Base-by-base conservation (phyloP, 1,140 invertebrate species). In the Paralvinella palmiformis region DNA sequence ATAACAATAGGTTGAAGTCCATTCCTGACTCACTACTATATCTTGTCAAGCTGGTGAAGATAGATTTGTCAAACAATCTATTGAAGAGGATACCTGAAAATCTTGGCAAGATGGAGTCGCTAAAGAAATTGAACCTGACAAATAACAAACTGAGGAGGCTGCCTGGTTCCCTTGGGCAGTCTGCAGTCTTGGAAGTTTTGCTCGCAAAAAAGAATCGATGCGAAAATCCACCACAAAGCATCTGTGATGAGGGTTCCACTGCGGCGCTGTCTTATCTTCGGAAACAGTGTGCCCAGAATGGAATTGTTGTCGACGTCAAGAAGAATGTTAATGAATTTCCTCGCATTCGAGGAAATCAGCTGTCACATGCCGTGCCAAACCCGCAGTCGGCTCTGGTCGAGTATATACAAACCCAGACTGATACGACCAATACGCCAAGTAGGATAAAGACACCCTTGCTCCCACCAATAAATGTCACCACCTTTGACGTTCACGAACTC, bases 331-430 rank as follows among this genome's bases (percentile, higher is more conserved):
- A 80, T 66, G 67, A 71, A 27, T 81, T 80, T 68, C 72, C 72
- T 13, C 65, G 80, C 20, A 67, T 74, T 6, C 62, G 74, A 50
- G 72, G 76, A 13, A 79, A 79, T 63, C 75, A 78, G 60, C 53
- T 73, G 5, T 71, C 71, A 32, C 73, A 68, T 24, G 69, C 76
- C 37, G 72, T 72, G 10, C 68, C 68, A n/a, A 79, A 80, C 63
- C 72, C 76, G n/a, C 72, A 76, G 52, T 79, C 78, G 17, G 73
- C 75, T 17, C 72, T 77, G 37, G 69, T 75, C 45, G 72, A 80
- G 62, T 81, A 80, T 65, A 78, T 78, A 5, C 77, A 81, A 68
- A 70, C 72, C 37, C 78, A 81, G 65, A 81, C 78, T 2, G 68
- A 79, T 59, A 80, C 78, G 3, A 71, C 74, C 24, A 77, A 79